Base-by-base conservation (phyloP, 2,888 invertebrate species). In the Perizoma flavofasciatum region DNA sequence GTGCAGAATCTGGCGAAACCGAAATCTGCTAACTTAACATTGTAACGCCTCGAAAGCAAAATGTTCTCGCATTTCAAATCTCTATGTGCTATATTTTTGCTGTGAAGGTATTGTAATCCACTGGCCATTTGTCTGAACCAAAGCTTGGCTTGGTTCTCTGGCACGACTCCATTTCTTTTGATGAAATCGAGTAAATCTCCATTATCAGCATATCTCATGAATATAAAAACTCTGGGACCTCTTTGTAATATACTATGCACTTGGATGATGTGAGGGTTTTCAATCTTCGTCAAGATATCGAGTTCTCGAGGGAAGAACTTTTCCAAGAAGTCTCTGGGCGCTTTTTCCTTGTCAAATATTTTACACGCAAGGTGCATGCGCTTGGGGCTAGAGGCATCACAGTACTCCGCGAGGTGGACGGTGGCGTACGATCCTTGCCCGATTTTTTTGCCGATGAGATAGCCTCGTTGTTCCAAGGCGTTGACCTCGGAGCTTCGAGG, bases 21-120 rank as follows among this genome's bases (percentile, higher is more conserved):
- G 83, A 98, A 98, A 89, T 98, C 98, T 3, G 98, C 97, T 54
- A 98, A 89, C 85, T 98, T 98, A 6, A 98, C 96, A 81, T 97
- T 97, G 81, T 96, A 96, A 66, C 96, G 94, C 67, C 95, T 93
- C n/a, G 97, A 96, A 6, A 97, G 87, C 37, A 97, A 86, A 67
- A 98, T 96, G 81, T 98, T 98, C 86, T 98, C 98, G 82, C 98
- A 98, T 87, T 98, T 98, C n/a, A 98, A 87, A 85, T 98, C 98
- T 53, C 98, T 94, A 81, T 98, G 98, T 1, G 97, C 97, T 64
- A 98, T 96, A 72, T 97, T 96, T 77, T 95, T 95, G 63, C 94
- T 93, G 79, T 98, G 98, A 11, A 98, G 93, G 81, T 98, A 98
- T 73, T 96, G 95, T 9, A 98, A 86, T 0, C 97, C 97, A 77